Base-by-base conservation (phyloP, 2,888 invertebrate genomes). In the Patella depressa region DNA sequence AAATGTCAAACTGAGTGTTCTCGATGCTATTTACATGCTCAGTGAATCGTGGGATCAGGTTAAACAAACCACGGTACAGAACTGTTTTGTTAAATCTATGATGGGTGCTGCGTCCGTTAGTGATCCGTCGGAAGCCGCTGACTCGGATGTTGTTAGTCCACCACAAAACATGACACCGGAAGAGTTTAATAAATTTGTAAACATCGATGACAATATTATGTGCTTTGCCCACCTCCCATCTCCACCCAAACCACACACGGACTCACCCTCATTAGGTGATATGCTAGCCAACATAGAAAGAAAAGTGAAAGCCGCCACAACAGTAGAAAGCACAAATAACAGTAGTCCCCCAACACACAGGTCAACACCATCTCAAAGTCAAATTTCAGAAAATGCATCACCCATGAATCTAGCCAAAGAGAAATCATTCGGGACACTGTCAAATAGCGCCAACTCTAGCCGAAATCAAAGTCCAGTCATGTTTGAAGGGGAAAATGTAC, bases 381-480 rank as follows among this genome's bases (percentile, higher is more conserved):
- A 65, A n/a, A 45, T 45, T 45, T 45, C 45, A 45, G 45, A 9
- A 45, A 65, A 19, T 19, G 65, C 65, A 19, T 65, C 65, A 65
- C 65, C 65, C 24, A 65, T 65, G 3, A 65, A 65, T 24, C 24
- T 65, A 65, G 65, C 65, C 65, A 65, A 65, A 65, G 65, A 65
- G 19, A 65, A 65, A 65, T 65, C 65, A 24, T 24, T 24, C 65
- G 24, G 19, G 19, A 65, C 19, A 24, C 3, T 65, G 24, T 65
- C 65, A 65, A 19, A 65, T 15, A 65, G 65, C 17, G 65, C 65
- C 65, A 65, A 65, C 65, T 65, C 65, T 65, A 65, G 65, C 65
- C 65, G 65, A 65, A 65, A 65, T 65, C 65, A 65, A 24, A 65
- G 65, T 24, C 65, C 65, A 24, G 65, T 65, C 65, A 65, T 65